Conservation (phyloP, 2,888 invertebrate species). For the Panzeria rudis region DNA sequence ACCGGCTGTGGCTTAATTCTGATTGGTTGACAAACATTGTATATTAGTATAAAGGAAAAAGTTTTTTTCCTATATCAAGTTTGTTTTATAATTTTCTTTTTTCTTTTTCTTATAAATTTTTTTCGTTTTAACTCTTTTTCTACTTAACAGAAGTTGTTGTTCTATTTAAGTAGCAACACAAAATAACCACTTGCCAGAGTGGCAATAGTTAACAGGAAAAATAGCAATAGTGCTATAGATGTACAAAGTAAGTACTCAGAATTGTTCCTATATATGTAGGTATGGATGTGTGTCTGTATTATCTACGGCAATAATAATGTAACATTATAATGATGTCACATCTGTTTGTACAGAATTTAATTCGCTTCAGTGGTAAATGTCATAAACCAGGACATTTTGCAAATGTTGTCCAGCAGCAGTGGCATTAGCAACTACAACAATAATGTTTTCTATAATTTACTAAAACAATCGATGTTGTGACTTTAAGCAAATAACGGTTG, state of each 20-base stretch:
- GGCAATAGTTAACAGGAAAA: constrained; percentile 21
- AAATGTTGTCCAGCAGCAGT: constrained; percentile 54
- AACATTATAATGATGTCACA: constrained; percentile 68
- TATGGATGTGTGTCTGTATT: constrained; percentile 1
- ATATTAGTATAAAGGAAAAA: background rate
- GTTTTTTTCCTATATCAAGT: constrained; percentile 8
- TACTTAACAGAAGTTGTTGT: constrained; percentile 27
- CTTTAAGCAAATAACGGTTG: constrained; percentile 59
- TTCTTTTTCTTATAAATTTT: constrained; percentile 21
- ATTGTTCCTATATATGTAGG: background rate
- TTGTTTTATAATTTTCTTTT: constrained; percentile 26
- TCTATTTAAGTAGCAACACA: constrained; percentile 34
- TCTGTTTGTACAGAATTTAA: constrained; percentile 68
- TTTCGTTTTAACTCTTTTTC: constrained; percentile 32
- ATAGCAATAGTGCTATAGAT: constrained; percentile 5
- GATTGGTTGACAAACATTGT: constrained; percentile 53
- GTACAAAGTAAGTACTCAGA: background rate
- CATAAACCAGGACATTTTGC: constrained; percentile 69
- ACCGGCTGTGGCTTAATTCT: constrained; percentile 50
- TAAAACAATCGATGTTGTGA: constrained; percentile 55
- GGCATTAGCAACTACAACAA: constrained; percentile 37
- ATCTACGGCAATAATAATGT: constrained; percentile 54
- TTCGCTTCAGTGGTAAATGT: constrained; percentile 68
- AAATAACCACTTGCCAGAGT: constrained; percentile 45
- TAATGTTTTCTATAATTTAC: constrained; percentile 61